phyloP scores from a whole-genome alignment of 1,140 invertebrate genomes.

The Paraescarpia echinospica region DNA sequence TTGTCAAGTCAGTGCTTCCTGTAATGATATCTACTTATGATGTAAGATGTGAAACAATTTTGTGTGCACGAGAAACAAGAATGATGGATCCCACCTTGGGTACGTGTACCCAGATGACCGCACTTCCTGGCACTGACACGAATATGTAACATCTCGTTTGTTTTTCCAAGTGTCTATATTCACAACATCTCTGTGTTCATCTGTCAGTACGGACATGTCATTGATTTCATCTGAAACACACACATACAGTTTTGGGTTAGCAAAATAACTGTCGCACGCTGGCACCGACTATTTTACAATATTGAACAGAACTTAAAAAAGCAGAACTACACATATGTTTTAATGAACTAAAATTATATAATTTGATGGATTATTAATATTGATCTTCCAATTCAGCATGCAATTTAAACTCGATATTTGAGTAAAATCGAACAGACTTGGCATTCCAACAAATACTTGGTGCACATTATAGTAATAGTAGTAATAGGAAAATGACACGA shows the following conservation, averaged over 20 bases:
- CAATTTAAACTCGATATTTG: too few species aligned
- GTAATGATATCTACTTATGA: neutral
- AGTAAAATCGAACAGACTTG: too few species aligned
- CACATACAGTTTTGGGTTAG: neutral
- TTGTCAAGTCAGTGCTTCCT: neutral
- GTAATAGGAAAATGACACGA: too few species aligned
- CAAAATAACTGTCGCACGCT: neutral
- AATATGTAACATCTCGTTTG: conserved; percentile 78
- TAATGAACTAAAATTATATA: too few species aligned
- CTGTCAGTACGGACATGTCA: conserved; percentile 59
- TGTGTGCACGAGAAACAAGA: neutral
- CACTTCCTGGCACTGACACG: conserved; percentile 89
- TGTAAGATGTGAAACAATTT: neutral
- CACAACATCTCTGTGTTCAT: conserved; percentile 69
- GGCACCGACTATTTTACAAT: too few species aligned
- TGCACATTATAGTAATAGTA: too few species aligned
- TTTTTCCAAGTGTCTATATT: conserved; percentile 76
- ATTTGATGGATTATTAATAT: too few species aligned
- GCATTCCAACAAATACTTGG: too few species aligned
- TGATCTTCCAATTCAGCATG: too few species aligned
- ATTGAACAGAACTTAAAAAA: too few species aligned
- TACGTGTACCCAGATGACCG: conserved; percentile 83
- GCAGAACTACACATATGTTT: too few species aligned
- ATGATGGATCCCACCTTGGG: conserved; percentile 64
- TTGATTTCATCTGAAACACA: conserved; percentile 48